Conservation (phyloP, 2,888 invertebrate genomes). For the Cerceris ruficornis region DNA sequence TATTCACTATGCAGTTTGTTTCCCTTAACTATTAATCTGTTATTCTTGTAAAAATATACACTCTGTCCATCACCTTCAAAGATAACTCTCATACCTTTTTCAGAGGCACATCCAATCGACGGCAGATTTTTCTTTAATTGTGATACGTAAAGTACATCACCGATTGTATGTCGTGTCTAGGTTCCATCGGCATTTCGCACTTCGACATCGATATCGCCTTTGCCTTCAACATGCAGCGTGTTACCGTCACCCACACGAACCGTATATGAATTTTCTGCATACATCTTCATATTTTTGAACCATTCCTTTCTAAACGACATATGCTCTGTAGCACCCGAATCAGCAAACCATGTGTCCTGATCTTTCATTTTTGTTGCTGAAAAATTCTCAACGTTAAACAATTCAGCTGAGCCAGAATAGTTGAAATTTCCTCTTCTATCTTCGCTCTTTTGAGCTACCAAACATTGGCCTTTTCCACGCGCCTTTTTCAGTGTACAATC, state of each 20-base stretch:
- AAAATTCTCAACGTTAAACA: neutral
- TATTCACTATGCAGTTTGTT: neutral
- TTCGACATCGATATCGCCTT: neutral
- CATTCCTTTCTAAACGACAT: neutral
- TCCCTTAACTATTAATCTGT: neutral
- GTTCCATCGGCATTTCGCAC: neutral
- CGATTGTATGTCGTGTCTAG: neutral
- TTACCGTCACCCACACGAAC: constrained; percentile 5
- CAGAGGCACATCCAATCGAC: neutral
- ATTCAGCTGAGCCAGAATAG: too few species aligned
- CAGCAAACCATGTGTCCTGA: constrained; percentile 1
- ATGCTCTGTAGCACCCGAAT: constrained; percentile 7
- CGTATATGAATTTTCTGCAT: too few species aligned
- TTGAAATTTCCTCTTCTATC: too few species aligned
- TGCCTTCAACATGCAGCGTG: neutral
- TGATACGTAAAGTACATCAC: neutral
- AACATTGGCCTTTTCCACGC: too few species aligned
- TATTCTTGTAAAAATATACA: neutral
- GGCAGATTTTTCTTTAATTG: neutral
- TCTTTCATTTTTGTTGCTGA: neutral
- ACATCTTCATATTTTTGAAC: constrained; percentile 1
- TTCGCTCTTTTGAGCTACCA: too few species aligned
- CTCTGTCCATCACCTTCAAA: neutral
- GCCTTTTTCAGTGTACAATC: too few species aligned
- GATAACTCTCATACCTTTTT: neutral